Base-by-base conservation (phyloP, 2,113 vertebrate species). In the Glareola pratincola region DNA sequence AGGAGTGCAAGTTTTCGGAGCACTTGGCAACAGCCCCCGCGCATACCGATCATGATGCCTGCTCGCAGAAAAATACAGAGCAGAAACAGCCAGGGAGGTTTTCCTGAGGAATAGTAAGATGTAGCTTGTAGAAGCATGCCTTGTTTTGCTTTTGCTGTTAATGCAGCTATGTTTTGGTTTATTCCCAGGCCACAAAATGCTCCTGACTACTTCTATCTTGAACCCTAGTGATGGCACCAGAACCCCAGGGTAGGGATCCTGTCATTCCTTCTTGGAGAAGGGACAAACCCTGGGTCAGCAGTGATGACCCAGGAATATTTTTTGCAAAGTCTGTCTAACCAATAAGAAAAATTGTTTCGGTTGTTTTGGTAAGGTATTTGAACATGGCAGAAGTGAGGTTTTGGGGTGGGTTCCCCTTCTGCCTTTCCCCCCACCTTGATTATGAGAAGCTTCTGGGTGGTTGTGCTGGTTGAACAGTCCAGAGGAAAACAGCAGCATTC, bases 401-500 rank as follows among this genome's bases (percentile, higher is more conserved):
- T 93, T 89, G 22, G 24, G 21, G 14, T 72, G 22, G 16, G 29
- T 69, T 13, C 4, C 20, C 6, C 39, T 17, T 3, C 9, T 12
- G 34, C 14, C 3, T 29, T 36, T 14, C 23, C 14, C 12, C 6
- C 12, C 53, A 16, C 30, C 14, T 37, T 54, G 37, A 63, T 84
- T 37, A 14, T 17, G 39, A 74, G 79, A 48, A 36, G 34, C 77
- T 91, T 74, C 43, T 84, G 48, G 50, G 54, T 88, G 83, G 53
- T 87, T 91, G 59, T 57, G 59, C 75, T 72, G 83, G 72, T 84
- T 80, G 63, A 91, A 77, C 59, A 45, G 37, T 92, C 32, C 21
- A 14, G 54, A 86, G 47, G 37, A 84, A 95, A 84, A 59, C 59
- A 92, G 59, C 62, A 91, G 54, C 59, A 48, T 96, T 94, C 92